Evolutionary conservation across 2,113 vertebrate genomes (phyloP).

Genomic region (Gnathonemus longibarbis): DNA sequence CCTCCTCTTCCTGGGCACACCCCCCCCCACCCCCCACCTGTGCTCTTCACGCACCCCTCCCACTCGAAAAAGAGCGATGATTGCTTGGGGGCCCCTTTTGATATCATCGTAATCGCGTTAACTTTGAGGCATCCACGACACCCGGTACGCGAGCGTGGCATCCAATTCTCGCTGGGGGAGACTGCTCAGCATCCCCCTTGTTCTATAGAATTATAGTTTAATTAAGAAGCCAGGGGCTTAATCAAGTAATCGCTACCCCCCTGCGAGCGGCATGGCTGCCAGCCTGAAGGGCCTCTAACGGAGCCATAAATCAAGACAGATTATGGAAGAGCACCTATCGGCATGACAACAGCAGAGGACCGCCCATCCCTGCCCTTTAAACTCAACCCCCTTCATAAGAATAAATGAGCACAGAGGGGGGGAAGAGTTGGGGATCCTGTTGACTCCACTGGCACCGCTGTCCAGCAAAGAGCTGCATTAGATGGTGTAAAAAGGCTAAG

Average conservation of each 20-base stretch:
- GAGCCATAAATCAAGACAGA: constrained; percentile 41
- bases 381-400: neutral
- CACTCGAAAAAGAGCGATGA: constrained; percentile 1
- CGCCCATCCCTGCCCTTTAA: neutral
- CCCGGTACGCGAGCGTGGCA: too few species aligned
- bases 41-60: neutral
- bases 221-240: constrained; percentile 41
- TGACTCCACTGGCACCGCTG: neutral
- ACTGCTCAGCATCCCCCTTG: constrained; percentile 1
- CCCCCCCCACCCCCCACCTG: neutral
- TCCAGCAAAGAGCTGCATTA: too few species aligned
- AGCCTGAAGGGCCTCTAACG: constrained; percentile 49
- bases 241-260: constrained; percentile 26
- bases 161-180: constrained; percentile 6
- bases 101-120: constrained; percentile 27
- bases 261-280: constrained; percentile 47
- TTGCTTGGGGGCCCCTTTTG: neutral
- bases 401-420: neutral
- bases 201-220: constrained; percentile 36
- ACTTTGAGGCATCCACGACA: constrained; percentile 5
- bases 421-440: neutral
- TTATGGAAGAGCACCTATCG: neutral
- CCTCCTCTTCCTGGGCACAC: neutral
- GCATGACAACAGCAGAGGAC: constrained; percentile 4
- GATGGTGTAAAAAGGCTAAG: neutral